Evolutionary conservation across 2,797 vertebrate species (phyloP), one percentile per base, ranked within the genome.

Genomic region (Sciurus carolinensis): DNA sequence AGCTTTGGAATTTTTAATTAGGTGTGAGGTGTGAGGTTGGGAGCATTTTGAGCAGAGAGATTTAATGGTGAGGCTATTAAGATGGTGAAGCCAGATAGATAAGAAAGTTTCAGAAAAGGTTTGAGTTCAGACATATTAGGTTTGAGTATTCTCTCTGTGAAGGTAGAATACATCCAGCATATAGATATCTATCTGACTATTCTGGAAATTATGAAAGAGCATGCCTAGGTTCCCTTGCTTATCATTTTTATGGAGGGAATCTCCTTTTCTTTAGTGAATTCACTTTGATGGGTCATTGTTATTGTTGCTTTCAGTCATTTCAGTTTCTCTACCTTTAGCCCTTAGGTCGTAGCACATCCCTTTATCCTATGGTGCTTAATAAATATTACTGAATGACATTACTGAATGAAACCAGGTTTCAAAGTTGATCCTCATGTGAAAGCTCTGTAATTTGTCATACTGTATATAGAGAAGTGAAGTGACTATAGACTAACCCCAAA

Each of bases 261-360:
- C 4, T 85, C 10, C 30, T 26, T 91, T 94, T 73, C 59, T 12
- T 73, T 75, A 76, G 57, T 71, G 79, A 92, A 72, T n/a, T 69
- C 33, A 50, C 47, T 88, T 90, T 15, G 36, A 52, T 59, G 36
- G 73, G n/a, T 79, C 54, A 73, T 54, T 90, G 28, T 39, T 90
- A 73, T 54, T 90, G 28, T 39, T 90, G 59, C 47, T 96, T 77
- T 83, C 39, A 39, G 39, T 97, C 82, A 81, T 87, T 98, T 93
- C n/a, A 66, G 26, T 97, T 97, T 98, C 89, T 97, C 90, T 95
- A 93, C 36, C 84, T 91, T 89, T 73, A 97, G 36, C n/a, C 80
- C 94, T 77, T 64, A 85, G 50, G 50, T 84, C 44, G 47, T 80
- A 72, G 69, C 28, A 67, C 42, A 33, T 52, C 7, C 17, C 73